Conservation (phyloP, 2,113 vertebrate genomes). For the Ranitomeya variabilis region DNA sequence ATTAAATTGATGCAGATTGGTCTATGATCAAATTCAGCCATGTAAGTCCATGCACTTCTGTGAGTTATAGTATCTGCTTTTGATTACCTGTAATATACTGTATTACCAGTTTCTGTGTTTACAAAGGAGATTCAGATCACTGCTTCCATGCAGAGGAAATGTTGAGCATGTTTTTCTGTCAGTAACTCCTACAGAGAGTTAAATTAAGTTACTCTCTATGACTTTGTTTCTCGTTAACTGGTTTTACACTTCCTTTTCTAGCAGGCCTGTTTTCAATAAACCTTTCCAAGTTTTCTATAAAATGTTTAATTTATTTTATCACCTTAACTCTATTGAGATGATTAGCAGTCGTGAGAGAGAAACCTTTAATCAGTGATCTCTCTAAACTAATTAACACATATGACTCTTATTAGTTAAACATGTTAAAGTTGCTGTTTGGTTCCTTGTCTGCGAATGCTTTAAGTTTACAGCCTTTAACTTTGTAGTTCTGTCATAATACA, state of each 20-base stretch:
- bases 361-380: neutral
- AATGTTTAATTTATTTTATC: neutral
- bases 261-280: neutral
- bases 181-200: neutral
- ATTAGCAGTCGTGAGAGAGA: neutral
- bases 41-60: neutral
- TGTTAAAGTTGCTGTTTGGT: neutral
- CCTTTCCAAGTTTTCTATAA: neutral
- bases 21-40: too few relatives aligned
- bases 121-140: neutral
- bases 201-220: conserved; percentile 10
- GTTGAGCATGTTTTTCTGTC: neutral
- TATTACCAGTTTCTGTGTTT: neutral
- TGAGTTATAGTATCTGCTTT: neutral
- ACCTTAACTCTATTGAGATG: neutral
- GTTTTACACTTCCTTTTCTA: neutral
- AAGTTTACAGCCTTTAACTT: neutral
- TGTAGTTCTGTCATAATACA: neutral
- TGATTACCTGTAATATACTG: neutral
- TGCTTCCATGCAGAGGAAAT: neutral
- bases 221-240: neutral
- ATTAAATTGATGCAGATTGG: too few relatives aligned
- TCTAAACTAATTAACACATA: neutral
- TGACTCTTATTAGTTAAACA: neutral
- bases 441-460: neutral